phyloP scores from a whole-genome alignment of 2,113 vertebrate species.

The Toxotes chatareus region DNA sequence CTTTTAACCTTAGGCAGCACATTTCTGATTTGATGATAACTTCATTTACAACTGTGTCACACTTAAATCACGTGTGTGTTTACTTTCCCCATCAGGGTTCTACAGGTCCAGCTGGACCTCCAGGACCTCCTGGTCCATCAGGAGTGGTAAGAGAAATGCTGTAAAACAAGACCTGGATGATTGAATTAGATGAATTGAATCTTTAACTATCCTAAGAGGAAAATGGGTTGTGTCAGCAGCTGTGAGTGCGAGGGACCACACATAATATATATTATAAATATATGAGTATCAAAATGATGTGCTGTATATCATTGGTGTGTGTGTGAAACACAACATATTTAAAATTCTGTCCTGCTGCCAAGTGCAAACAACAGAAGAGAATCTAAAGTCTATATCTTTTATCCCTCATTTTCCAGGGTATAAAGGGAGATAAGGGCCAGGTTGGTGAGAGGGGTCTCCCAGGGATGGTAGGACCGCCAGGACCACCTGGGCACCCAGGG shows the following conservation, averaged over 20 bases:
- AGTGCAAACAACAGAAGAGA: not conserved
- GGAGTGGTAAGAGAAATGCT: slow-evolving; percentile 86
- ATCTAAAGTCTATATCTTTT: not conserved
- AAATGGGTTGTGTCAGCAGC: not conserved
- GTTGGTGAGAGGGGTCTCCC: slow-evolving; percentile 89
- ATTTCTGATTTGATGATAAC: not conserved
- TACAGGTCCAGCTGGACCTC: slow-evolving; percentile 88
- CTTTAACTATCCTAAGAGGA: not conserved
- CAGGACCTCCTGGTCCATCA: slow-evolving; percentile 88
- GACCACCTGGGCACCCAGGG: slow-evolving; percentile 92
- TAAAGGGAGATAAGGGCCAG: slow-evolving; percentile 91
- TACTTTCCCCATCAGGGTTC: slow-evolving; percentile 84
- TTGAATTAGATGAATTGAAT: not conserved
- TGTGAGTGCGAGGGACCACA: not conserved
- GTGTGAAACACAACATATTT: slow-evolving; percentile 6
- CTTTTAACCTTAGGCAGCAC: not conserved
- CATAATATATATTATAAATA: not conserved
- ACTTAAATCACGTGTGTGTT: slow-evolving; percentile 1
- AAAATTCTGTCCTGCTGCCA: slow-evolving; percentile 18
- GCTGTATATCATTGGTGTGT: not conserved
- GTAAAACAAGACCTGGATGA: not conserved
- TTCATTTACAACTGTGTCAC: not conserved
- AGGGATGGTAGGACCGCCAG: slow-evolving; percentile 90
- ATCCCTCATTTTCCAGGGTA: slow-evolving; percentile 81
- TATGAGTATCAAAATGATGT: not conserved